phyloP scores from a whole-genome alignment of 1,140 invertebrate genomes.

The Dreissena rostriformis region DNA sequence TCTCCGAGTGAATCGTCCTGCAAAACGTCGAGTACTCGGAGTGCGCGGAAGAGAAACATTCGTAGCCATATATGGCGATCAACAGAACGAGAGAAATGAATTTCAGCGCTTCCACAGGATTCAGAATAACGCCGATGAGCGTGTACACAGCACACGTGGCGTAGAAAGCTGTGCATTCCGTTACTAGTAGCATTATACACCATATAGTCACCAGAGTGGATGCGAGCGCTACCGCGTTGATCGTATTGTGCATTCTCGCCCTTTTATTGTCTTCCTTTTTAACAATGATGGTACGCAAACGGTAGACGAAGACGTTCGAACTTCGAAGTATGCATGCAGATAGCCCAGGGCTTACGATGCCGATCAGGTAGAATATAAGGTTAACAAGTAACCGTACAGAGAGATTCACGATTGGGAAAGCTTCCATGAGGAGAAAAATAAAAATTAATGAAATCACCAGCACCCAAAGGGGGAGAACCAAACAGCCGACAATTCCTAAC shows the following conservation, averaged over 20 bases:
- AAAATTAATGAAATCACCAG: conserved; percentile 2
- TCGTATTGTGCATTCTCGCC: background rate
- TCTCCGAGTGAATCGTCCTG: conserved; percentile 21
- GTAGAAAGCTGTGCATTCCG: conserved; percentile 40
- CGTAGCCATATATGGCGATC: conserved; percentile 15
- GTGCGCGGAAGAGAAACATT: conserved; percentile 22
- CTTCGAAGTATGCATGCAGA: background rate
- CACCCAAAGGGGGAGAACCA: conserved; percentile 20
- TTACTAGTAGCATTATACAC: conserved; percentile 3
- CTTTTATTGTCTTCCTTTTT: background rate
- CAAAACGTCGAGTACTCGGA: conserved; percentile 3
- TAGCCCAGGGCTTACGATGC: background rate
- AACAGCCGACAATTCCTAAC: conserved; percentile 29
- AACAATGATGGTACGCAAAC: background rate
- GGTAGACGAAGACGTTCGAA: background rate
- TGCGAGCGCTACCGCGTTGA: conserved; percentile 18
- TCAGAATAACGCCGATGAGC: conserved; percentile 29
- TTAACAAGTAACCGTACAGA: conserved; percentile 19
- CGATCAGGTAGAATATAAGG: background rate
- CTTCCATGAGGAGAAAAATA: background rate
- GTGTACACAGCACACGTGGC: conserved; percentile 15
- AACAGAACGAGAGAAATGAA: conserved; percentile 26
- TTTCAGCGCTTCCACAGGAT: conserved; percentile 33
- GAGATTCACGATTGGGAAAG: conserved; percentile 24
- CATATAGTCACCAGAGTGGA: conserved; percentile 23